Evolutionary conservation across 2,888 invertebrate genomes (phyloP), one percentile per base, ranked within the genome.

Genomic region (Altica lythri): DNA sequence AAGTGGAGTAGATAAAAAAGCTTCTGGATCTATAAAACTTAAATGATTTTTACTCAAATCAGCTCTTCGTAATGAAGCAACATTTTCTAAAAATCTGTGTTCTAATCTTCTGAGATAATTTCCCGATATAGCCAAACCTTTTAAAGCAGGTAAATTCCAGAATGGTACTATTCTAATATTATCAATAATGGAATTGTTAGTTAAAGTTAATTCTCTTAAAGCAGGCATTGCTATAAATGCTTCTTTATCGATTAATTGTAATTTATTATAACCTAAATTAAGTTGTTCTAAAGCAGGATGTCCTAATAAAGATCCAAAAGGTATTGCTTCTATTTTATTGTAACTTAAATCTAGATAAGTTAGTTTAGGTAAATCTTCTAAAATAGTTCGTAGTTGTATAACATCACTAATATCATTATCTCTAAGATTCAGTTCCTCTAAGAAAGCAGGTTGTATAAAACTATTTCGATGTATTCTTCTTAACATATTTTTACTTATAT

Each of bases 181-280:
- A 70, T 89, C 88, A 1, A 84, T 83, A 18, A 95, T 75, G 1
- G 91, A 91, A 72, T 95, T 95, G 68, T 93, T 92, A 61, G 85
- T 83, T 54, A 95, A 78, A 64, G 91, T 83, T 25, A 95, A 78
- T 70, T 92, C 92, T 62, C 92, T 80, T 27, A 95, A 75, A 0
- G 91, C 88, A 0, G 90, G 90, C 86, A 94, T 88, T 10, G 88
- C 88, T 70, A 86, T 83, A 69, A 94, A 86, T 0, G 92, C 88
- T 69, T 92, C 90, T 29, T 86, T 79, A 65, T 90, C 89, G 50
- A 93, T 85, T 43, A 83, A 81, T 54, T 83, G 83, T 43, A 93
- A 81, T 59, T 82, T 82, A 68, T 94, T 94, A 73, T 87, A 85
- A 70, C 91, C 89, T 51, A 93, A 78, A 77, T 92, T 89, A 22